Percentiles rank a stretch among this genome's conserved stretches.
These are phyloP conservation scores for Pristionchus fissidentatus DNA, from an alignment of 2,888 invertebrate species.

Conservation along the genomic window DNA sequence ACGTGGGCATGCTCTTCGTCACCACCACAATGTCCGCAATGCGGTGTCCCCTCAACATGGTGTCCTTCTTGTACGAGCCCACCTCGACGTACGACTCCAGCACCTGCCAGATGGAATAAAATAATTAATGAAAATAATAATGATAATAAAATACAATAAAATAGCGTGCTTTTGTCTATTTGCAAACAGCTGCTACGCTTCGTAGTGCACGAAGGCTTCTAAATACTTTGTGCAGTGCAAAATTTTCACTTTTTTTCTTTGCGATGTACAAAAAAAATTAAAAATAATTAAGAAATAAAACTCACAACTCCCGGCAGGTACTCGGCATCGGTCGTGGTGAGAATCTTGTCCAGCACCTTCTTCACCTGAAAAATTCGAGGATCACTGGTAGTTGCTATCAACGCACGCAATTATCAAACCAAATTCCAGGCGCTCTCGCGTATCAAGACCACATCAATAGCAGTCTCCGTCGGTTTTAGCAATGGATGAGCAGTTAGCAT, in stretches of 20 bases:
- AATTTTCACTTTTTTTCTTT: too few species aligned
- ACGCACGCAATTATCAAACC: too few species aligned
- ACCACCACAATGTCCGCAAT: conserved; percentile 97
- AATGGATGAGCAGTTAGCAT: too few species aligned
- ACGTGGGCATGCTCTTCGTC: conserved; percentile 92
- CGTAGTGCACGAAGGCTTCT: too few species aligned
- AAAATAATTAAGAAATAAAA: not conserved
- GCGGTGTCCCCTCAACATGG: conserved; percentile 94
- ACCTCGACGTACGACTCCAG: conserved; percentile 95
- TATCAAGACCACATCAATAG: too few species aligned
- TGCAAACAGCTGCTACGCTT: not conserved
- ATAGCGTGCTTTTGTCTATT: too few species aligned
- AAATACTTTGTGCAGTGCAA: too few species aligned
- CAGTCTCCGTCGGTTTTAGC: too few species aligned
- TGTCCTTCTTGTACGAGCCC: conserved; percentile 97
- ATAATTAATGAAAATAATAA: not conserved
- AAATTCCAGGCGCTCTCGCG: too few species aligned
- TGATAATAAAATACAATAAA: not conserved
- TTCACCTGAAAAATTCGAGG: conserved; percentile 22
- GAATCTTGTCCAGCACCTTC: conserved; percentile 29
- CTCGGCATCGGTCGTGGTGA: conserved; percentile 28
- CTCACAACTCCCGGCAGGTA: conserved; percentile 45
- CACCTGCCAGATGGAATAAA: too few species aligned
- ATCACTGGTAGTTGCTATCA: not conserved
- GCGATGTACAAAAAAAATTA: not conserved